Conservation (phyloP, 2,113 vertebrate species). For the Pyxicephalus adspersus region DNA sequence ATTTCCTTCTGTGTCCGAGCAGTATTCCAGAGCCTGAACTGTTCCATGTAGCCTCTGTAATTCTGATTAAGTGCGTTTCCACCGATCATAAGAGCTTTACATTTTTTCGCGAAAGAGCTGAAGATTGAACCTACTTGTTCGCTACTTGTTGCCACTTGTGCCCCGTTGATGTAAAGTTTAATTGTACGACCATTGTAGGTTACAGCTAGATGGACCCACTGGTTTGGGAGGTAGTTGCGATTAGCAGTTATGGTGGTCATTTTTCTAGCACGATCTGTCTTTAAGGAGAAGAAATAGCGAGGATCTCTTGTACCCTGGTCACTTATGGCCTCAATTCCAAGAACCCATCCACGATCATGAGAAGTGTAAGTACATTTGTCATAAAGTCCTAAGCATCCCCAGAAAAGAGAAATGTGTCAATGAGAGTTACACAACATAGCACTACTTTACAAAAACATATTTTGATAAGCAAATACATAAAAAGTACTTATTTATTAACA, state of each 20-base stretch:
- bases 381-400: slow-evolving; percentile 84
- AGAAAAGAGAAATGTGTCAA: slow-evolving; percentile 73
- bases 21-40: slow-evolving; percentile 87
- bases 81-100: slow-evolving; percentile 95
- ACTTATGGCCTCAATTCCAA: slow-evolving; percentile 91
- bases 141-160: slow-evolving; percentile 89
- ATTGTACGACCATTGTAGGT: slow-evolving; percentile 90
- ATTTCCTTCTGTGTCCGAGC: slow-evolving; percentile 88
- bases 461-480: not conserved
- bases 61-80: slow-evolving; percentile 92
- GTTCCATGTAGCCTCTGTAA: slow-evolving; percentile 88
- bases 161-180: slow-evolving; percentile 94
- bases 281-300: slow-evolving; percentile 97
- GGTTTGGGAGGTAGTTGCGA: slow-evolving; percentile 85
- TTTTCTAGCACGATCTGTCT: slow-evolving; percentile 96
- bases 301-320: slow-evolving; percentile 93
- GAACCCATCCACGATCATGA: slow-evolving; percentile 94
- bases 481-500: not conserved
- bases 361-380: slow-evolving; percentile 98
- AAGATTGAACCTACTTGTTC: slow-evolving; percentile 94
- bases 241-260: slow-evolving; percentile 89
- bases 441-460: not conserved
- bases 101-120: slow-evolving; percentile 91
- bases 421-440: slow-evolving; percentile 63
- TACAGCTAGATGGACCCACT: slow-evolving; percentile 90